Percentiles rank a stretch among this genome's conserved stretches.
These are phyloP conservation scores for Bilobella aurantiaca DNA, from an alignment of 1,140 invertebrate species.

Conservation along the genomic window DNA sequence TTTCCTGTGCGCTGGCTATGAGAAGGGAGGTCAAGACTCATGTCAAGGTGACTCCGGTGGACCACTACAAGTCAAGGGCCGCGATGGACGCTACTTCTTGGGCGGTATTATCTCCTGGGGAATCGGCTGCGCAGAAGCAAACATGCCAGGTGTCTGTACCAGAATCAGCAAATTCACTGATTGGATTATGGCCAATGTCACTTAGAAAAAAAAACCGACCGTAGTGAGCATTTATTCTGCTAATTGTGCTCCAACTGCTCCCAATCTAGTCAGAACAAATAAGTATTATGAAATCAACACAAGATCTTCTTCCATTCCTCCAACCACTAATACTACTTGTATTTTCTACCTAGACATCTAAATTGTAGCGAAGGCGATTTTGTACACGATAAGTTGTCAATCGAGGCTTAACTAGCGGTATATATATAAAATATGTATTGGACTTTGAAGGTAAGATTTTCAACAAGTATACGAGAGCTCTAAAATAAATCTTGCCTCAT, in stretches of 20 bases:
- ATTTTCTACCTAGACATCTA: no score
- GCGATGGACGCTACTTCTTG: conserved; percentile 78
- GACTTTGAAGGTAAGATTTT: no score
- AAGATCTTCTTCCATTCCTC: not conserved
- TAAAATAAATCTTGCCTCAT: no score
- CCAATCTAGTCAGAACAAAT: not conserved
- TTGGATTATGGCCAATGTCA: conserved; percentile 81
- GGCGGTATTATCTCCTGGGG: conserved; percentile 92
- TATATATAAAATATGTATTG: no score
- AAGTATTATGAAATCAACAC: not conserved
- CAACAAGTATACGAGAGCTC: no score
- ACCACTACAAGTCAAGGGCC: conserved; percentile 75
- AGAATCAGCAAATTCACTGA: conserved; percentile 89
- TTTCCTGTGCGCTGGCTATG: conserved; percentile 85
- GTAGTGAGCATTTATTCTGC: no score
- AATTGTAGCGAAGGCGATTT: no score
- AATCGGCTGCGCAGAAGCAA: conserved; percentile 29
- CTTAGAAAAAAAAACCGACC: conserved; percentile 43
- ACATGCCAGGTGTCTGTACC: conserved; percentile 80
- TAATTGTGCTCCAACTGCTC: not conserved
- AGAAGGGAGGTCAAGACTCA: conserved; percentile 77
- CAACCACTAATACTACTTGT: no score
- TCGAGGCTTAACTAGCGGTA: no score
- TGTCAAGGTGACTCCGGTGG: conserved; percentile 60
- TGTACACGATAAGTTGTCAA: no score